Percentiles rank a stretch among this genome's conserved stretches.
phyloP scores from a whole-genome alignment of 2,888 invertebrate species.

The Nymphalis c-album region DNA sequence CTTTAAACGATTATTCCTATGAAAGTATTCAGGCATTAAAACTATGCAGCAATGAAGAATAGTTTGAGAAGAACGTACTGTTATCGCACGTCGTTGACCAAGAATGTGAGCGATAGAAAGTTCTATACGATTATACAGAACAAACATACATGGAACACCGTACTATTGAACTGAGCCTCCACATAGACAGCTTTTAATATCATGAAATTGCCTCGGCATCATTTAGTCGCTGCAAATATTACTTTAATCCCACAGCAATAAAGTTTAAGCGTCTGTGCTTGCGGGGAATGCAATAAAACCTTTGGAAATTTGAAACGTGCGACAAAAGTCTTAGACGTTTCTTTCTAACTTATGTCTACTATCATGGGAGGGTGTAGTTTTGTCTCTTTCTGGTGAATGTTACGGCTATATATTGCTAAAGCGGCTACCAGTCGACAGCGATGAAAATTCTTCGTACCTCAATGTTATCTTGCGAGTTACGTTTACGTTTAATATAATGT shows the following conservation, averaged over 20 bases:
- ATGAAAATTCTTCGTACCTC: slow-evolving; percentile 79
- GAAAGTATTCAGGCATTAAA: slow-evolving; percentile 36
- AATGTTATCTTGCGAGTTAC: slow-evolving; percentile 76
- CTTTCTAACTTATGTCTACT: slow-evolving; percentile 72
- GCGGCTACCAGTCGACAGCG: slow-evolving; percentile 69
- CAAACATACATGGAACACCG: slow-evolving; percentile 68
- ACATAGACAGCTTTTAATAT: slow-evolving; percentile 78
- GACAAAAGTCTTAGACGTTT: slow-evolving; percentile 66
- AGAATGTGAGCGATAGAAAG: slow-evolving; percentile 71
- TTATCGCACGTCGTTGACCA: slow-evolving; percentile 68
- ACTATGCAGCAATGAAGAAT: slow-evolving; percentile 63
- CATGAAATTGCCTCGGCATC: slow-evolving; percentile 77
- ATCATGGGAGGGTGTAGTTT: slow-evolving; percentile 54
- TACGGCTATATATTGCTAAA: slow-evolving; percentile 76
- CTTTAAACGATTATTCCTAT: slow-evolving; percentile 10
- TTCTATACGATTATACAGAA: slow-evolving; percentile 61
- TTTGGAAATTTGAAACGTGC: slow-evolving; percentile 72
- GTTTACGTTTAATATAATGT: slow-evolving; percentile 75
- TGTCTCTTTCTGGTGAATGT: slow-evolving; percentile 70
- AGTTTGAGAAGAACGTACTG: slow-evolving; percentile 68
- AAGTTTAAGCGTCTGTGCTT: slow-evolving; percentile 81
- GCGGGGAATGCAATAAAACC: slow-evolving; percentile 80
- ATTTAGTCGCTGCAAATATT: slow-evolving; percentile 80
- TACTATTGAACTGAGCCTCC: slow-evolving; percentile 75
- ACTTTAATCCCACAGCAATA: slow-evolving; percentile 80